Base-by-base conservation (phyloP, 2,888 invertebrate genomes). In the Bursaphelenchus okinawaensis region DNA sequence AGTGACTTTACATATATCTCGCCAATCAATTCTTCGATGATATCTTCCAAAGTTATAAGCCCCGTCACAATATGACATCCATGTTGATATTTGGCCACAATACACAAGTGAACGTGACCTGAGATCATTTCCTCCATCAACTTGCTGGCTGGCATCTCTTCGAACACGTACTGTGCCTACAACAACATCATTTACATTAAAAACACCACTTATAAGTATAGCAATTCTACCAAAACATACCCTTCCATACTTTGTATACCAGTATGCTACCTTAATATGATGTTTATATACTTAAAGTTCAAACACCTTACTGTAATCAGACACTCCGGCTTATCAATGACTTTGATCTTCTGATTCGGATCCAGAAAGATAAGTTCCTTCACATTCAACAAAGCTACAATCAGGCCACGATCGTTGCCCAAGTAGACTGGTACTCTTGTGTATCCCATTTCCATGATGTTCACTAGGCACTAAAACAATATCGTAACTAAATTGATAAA, bases 11-110 rank as follows among this genome's bases (percentile, higher is more conserved):
- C 62, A 22, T 65, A n/a, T 12, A 65, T 65, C 29, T 65, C 65
- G 19, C 65, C 65, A 55, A 65, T 61, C 28, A 65, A 63, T 60
- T 65, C 54, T 52, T 65, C 65, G 28, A 65, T 65, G 9, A 65
- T 65, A 56, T 65, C 65, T 8, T 65, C 65, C n/a, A 65, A 27
- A 3, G 65, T 65, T 27, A 65, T 27, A 7, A 65, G 27, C 1
- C 65, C 65, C 12, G 62, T 50, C 7, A 65, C 40, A 9, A 19
- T 12, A 51, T 65, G 62, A 24, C 24, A 27, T 28, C 62, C 62
- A 22, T 62, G 50, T 24, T 52, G 27, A 22, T 52, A 65, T 20
- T 61, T 60, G 16, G 62, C 62, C n/a, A 65, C 65, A 60, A 65
- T 65, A 27, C 52, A 52, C 23, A 65, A 26, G 50, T 65, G 65